phyloP scores from a whole-genome alignment of 2,113 vertebrate species.

The Xiphias gladius region DNA sequence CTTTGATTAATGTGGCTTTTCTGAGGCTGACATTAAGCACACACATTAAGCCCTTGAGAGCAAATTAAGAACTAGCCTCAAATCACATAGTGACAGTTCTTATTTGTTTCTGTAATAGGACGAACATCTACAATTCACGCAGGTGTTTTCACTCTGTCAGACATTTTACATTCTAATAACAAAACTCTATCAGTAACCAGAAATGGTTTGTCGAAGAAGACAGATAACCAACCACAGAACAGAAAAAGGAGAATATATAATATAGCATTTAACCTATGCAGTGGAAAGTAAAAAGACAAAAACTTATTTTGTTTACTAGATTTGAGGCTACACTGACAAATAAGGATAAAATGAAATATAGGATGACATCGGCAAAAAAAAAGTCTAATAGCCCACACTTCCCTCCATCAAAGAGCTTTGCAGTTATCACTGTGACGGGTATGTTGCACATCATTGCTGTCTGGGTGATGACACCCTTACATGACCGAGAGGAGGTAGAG shows the following conservation, averaged over 20 bases:
- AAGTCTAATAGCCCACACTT: background rate
- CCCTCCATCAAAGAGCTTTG: constrained; percentile 40
- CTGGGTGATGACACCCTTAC: constrained; percentile 23
- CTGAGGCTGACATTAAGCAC: constrained; percentile 34
- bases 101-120: constrained; percentile 37
- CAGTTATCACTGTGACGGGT: constrained; percentile 40
- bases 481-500: constrained; percentile 26
- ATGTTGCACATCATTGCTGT: constrained; percentile 41
- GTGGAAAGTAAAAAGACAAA: background rate
- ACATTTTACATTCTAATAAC: constrained; percentile 8
- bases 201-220: constrained; percentile 29
- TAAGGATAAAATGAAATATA: constrained; percentile 22
- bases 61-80: constrained; percentile 50
- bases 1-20: constrained; percentile 37
- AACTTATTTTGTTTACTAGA: constrained; percentile 10
- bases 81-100: constrained; percentile 43
- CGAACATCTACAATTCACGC: constrained; percentile 19
- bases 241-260: constrained; percentile 1
- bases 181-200: background rate
- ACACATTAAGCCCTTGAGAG: constrained; percentile 38
- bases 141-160: constrained; percentile 18
- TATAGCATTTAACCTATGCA: background rate
- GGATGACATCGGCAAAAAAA: constrained; percentile 35
- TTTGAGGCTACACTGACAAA: constrained; percentile 9
- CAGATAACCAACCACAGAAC: background rate